Percentiles rank a stretch among this genome's conserved stretches.
Evolutionary conservation across 2,113 vertebrate genomes (phyloP).

Genomic region (Spea multiplicata): DNA sequence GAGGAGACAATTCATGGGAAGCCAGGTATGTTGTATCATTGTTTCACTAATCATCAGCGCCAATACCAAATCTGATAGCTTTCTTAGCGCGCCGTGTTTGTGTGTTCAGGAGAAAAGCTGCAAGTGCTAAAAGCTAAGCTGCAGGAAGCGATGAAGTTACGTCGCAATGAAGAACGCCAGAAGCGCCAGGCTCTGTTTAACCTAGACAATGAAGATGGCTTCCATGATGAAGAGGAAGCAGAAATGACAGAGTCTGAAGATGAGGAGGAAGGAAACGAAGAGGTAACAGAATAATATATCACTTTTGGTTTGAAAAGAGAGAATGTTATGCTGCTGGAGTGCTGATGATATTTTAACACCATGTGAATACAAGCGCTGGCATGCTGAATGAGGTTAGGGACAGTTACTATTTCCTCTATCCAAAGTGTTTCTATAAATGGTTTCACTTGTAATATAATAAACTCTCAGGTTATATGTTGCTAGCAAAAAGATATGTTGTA

Average conservation of each 20-base stretch:
- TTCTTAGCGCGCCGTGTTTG: not conserved
- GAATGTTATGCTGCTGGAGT: no score
- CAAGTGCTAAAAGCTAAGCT: conserved; percentile 85
- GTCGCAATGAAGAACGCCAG: conserved; percentile 79
- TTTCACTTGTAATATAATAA: no score
- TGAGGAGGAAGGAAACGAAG: conserved; percentile 61
- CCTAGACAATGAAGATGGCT: conserved; percentile 91
- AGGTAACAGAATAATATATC: conserved; percentile 4
- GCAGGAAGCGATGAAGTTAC: conserved; percentile 91
- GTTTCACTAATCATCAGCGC: no score
- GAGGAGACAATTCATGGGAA: conserved; percentile 66
- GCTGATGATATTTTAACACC: no score
- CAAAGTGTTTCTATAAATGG: no score
- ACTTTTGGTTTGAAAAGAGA: no score
- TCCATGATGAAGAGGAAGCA: conserved; percentile 84
- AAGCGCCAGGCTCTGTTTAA: conserved; percentile 78
- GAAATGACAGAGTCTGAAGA: conserved; percentile 84
- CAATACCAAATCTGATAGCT: not conserved
- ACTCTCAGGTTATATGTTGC: no score
- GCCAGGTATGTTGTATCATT: conserved; percentile 70
- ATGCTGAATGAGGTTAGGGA: no score
- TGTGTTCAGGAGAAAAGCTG: conserved; percentile 82
- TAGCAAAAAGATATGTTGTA: no score
- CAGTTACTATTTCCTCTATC: no score
- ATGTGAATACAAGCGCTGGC: no score